Evolutionary conservation across 2,113 vertebrate species (phyloP), one percentile per base, ranked within the genome.

Genomic region (Notarius lentiginosus): DNA sequence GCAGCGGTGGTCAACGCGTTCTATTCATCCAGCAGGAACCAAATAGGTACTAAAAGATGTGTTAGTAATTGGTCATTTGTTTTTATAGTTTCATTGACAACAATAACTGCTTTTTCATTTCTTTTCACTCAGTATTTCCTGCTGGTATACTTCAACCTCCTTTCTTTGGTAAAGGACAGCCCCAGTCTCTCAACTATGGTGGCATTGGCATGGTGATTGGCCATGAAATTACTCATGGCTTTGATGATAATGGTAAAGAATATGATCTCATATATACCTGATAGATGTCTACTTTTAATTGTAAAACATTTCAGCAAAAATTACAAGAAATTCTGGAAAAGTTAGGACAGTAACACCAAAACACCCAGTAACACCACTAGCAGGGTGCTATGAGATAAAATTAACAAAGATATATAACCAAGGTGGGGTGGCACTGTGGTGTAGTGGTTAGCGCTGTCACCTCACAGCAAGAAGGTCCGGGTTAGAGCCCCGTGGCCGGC

Each of bases 141-240:
- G 98, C 98, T 8, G 98, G 97, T 22, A 99, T 99, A 84, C 91
- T 99, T 83, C 98, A 99, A 89, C 97, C 97, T 0, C 98, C 98
- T 0, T 99, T 99, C 94, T 99, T 99, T 90, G 96, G 96, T 30
- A 96, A 96, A 88, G 95, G 95, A 12, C 97, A 99, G 93, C 87
- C 97, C 81, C 95, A 93, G 41, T 97, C 97, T 7, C 91, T 99
- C 90, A 99, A 99, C 87, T 99, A 96, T 0, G 98, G 98, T 0
- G 98, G 96, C 83, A 99, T 99, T 0, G 98, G 98, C 68, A 99
- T 98, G 97, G 97, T 99, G 85, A 99, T 99, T 24, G 98, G 98
- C 84, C 98, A 99, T 0, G 98, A 99, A 94, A 97, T 99, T 93
- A 99, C 97, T 0, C 98, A 99, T 0, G 98, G 98, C 55, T 99